These are phyloP conservation scores for Theretra japonica DNA, from an alignment of 2,888 invertebrate species.

Conservation along the genomic window DNA sequence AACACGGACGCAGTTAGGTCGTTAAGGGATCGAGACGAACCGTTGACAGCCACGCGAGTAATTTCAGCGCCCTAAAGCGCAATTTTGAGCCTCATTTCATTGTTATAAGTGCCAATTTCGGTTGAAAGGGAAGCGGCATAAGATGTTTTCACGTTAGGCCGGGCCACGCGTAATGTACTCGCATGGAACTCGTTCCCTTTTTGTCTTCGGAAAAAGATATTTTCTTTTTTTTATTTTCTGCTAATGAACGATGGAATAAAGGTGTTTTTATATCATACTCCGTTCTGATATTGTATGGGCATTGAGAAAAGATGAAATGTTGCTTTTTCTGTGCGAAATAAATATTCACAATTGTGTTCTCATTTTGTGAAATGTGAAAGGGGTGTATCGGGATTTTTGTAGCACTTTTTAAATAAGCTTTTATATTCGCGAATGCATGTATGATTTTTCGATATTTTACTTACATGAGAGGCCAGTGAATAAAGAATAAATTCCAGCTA, in stretches of 20 bases:
- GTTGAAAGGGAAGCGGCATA: constrained; percentile 51
- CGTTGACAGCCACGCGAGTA: constrained; percentile 57
- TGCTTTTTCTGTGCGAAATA: constrained; percentile 15
- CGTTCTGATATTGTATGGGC: constrained; percentile 31
- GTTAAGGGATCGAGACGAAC: constrained; percentile 39
- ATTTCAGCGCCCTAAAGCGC: constrained; percentile 46
- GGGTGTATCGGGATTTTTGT: constrained; percentile 3
- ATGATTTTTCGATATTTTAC: neutral
- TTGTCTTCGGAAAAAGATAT: constrained; percentile 45
- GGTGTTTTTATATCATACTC: constrained; percentile 31
- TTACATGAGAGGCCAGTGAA: neutral
- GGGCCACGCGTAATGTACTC: constrained; percentile 66
- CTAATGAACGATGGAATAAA: constrained; percentile 38
- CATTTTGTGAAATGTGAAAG: neutral
- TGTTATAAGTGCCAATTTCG: constrained; percentile 54
- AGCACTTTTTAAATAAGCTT: constrained; percentile 3
- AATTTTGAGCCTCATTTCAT: constrained; percentile 52
- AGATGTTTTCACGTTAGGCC: constrained; percentile 47
- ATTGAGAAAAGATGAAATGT: constrained; percentile 30
- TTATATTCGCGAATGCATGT: constrained; percentile 1
- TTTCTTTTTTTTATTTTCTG: constrained; percentile 42
- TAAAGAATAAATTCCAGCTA: neutral
- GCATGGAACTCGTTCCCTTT: constrained; percentile 52
- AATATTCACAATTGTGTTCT: constrained; percentile 23
- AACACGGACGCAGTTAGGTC: constrained; percentile 37